Conservation (phyloP, 2,113 vertebrate genomes). For the Tretioscincus oriximinensis region DNA sequence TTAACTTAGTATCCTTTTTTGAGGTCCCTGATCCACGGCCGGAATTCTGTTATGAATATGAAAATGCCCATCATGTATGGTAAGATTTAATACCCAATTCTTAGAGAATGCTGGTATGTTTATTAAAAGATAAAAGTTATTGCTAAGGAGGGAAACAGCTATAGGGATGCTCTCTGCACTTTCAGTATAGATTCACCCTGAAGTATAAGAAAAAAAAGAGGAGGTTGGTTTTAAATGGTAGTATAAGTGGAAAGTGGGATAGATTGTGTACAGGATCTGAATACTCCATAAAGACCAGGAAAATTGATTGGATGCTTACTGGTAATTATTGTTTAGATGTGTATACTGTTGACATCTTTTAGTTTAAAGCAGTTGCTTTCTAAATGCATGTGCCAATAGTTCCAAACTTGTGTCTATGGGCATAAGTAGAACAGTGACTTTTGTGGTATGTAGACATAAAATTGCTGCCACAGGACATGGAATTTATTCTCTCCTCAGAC, state of each 20-base stretch:
- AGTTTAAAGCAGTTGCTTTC: background rate
- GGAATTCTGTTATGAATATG: conserved; percentile 48
- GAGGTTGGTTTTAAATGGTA: too few species aligned
- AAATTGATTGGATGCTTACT: background rate
- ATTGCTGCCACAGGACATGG: too few species aligned
- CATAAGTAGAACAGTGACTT: too few species aligned
- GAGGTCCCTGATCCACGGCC: conserved; percentile 60
- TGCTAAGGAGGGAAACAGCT: background rate
- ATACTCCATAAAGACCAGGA: background rate
- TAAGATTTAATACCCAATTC: conserved; percentile 49
- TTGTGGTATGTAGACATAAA: too few species aligned
- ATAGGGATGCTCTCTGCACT: background rate
- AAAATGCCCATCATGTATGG: conserved; percentile 63
- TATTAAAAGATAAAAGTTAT: conserved; percentile 1
- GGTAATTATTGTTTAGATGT: background rate
- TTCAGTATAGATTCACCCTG: background rate
- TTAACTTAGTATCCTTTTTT: conserved; percentile 22
- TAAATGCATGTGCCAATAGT: background rate
- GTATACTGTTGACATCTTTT: too few species aligned
- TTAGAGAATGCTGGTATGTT: conserved; percentile 18
- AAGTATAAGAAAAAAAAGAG: background rate
- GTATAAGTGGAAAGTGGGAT: background rate
- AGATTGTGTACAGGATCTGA: background rate
- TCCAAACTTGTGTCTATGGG: too few species aligned
- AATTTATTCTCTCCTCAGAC: too few species aligned